Percentiles rank a stretch among this genome's conserved stretches.
Conservation (phyloP, 2,888 invertebrate genomes). For the Amblyjoppa proteus region DNA sequence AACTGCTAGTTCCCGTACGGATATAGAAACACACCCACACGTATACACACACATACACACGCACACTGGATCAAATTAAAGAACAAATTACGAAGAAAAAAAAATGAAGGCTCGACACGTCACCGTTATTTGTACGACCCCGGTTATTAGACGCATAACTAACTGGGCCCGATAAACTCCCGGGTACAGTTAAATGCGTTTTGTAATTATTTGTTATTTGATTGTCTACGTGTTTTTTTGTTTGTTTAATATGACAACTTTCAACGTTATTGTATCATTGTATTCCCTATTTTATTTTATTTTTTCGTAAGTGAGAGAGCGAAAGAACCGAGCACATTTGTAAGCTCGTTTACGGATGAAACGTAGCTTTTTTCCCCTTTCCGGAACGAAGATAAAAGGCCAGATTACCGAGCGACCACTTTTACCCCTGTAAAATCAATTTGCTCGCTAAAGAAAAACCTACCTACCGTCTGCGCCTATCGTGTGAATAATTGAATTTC, state of each 20-base stretch:
- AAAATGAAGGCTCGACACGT: slow-evolving; percentile 50
- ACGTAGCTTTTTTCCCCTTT: neutral
- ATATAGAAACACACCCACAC: neutral
- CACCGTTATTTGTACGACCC: slow-evolving; percentile 66
- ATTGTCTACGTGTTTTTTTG: slow-evolving; percentile 76
- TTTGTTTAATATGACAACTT: slow-evolving; percentile 72
- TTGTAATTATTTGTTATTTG: slow-evolving; percentile 79
- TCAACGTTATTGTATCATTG: slow-evolving; percentile 67
- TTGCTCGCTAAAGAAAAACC: slow-evolving; percentile 49
- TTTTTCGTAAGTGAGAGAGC: slow-evolving; percentile 60
- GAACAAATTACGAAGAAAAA: neutral
- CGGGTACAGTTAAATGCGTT: slow-evolving; percentile 71
- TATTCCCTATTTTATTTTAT: slow-evolving; percentile 54
- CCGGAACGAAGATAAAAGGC: slow-evolving; percentile 58
- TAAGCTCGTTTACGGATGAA: slow-evolving; percentile 17
- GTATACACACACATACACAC: slow-evolving; percentile 13
- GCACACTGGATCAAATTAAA: slow-evolving; percentile 27
- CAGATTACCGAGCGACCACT: slow-evolving; percentile 68
- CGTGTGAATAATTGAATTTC: slow-evolving; percentile 82
- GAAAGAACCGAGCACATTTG: slow-evolving; percentile 36
- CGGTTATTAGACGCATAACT: slow-evolving; percentile 67
- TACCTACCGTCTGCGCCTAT: slow-evolving; percentile 78
- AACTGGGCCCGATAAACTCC: slow-evolving; percentile 70
- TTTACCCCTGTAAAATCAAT: slow-evolving; percentile 35
- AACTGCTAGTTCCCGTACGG: slow-evolving; percentile 39